Base-by-base conservation (phyloP, 2,113 vertebrate genomes). In the Ibidorhyncha struthersii region DNA sequence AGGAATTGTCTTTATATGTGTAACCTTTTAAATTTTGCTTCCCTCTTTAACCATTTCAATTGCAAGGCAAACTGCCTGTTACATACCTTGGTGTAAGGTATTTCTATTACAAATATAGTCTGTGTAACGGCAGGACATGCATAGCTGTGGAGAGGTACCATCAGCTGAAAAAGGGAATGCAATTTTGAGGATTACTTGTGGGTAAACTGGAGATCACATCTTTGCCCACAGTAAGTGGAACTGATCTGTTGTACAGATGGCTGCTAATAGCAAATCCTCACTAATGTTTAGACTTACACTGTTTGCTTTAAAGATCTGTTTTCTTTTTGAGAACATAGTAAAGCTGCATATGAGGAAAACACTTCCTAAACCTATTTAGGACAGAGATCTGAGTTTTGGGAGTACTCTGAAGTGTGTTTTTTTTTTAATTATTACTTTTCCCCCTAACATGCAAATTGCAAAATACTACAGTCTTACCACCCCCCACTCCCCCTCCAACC, bases 101-200 rank as follows among this genome's bases (percentile, higher is more conserved):
- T 79, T 50, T 32, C 40, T 52, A 1, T 55, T 73, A 18, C 19
- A 55, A 30, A 22, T 43, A 22, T 0, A 41, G 45, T 34, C 41
- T 49, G 29, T 56, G 34, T 38, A 73, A 30, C 0, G 1, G 30
- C 14, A 45, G n/a, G 45, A 29, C 70, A 26, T 0, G 0, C 5
- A 3, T 16, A 34, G 29, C 11, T 53, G 14, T 49, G 47, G 55
- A 19, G 25, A 36, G 47, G 38, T 59, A 38, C 36, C 6, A 9
- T 32, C 4, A 38, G 52, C 38, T 74, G 50, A 26, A 55, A 18
- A 67, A 85, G 18, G 15, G 17, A 56, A n/a, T 8, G 5, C 20
- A 20, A 4, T 70, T 73, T 43, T 55, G 32, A 56, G 40, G 21
- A 21, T 45, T 32, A 43, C 8, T 41, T 34, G 30, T 34, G 18